Conservation (phyloP, 2,888 invertebrate species). For the Netelia inedita region DNA sequence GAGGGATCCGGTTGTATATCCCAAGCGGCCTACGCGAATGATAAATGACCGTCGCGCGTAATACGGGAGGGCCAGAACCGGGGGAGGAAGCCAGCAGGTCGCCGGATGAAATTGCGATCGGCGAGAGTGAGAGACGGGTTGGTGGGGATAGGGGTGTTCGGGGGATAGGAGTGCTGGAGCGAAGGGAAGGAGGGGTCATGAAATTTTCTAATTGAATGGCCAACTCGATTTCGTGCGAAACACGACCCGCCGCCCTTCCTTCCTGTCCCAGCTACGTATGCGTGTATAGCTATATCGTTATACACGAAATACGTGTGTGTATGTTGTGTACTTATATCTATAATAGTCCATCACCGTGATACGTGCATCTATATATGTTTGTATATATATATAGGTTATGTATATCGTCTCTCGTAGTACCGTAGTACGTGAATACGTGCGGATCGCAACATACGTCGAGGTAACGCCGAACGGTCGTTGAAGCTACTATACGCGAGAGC, state of each 20-base stretch:
- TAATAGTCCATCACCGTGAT: slow-evolving; percentile 34
- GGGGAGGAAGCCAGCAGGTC: slow-evolving; percentile 66
- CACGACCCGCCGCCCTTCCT: slow-evolving; percentile 66
- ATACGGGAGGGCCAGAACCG: slow-evolving; percentile 58
- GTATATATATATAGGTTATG: slow-evolving; percentile 22
- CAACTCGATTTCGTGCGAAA: slow-evolving; percentile 70
- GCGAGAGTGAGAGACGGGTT: slow-evolving; percentile 38
- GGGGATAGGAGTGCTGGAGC: slow-evolving; percentile 28
- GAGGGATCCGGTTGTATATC: slow-evolving; percentile 65
- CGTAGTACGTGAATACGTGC: slow-evolving; percentile 38
- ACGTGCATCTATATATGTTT: slow-evolving; percentile 11
- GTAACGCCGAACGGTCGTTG: slow-evolving; percentile 35
- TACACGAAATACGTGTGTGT: background rate
- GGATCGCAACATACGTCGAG: slow-evolving; percentile 60
- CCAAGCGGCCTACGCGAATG: slow-evolving; percentile 68
- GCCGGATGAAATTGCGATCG: slow-evolving; percentile 69
- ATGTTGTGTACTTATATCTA: slow-evolving; percentile 6
- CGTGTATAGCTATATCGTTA: background rate
- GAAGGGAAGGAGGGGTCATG: slow-evolving; percentile 64
- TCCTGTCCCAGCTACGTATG: slow-evolving; percentile 38
- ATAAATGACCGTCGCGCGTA: slow-evolving; percentile 72
- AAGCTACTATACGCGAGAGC: slow-evolving; percentile 11
- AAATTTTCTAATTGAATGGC: slow-evolving; percentile 70
- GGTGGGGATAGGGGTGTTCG: slow-evolving; percentile 21
- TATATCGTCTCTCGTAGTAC: background rate